These are phyloP conservation scores for Endotricha flammealis DNA, from an alignment of 2,888 invertebrate species.

Conservation along the genomic window DNA sequence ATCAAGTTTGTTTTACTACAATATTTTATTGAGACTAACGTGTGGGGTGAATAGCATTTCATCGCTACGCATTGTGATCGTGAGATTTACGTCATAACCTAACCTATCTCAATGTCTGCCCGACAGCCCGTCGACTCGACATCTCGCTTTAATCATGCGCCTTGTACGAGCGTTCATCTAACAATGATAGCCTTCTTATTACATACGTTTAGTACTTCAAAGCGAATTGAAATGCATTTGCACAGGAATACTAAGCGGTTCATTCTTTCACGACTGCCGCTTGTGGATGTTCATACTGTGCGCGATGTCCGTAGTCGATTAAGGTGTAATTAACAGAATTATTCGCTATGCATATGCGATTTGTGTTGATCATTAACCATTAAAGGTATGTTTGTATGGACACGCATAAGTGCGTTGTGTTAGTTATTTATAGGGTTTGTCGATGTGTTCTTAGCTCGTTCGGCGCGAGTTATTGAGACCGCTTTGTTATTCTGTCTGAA, in stretches of 20 bases:
- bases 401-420: slow-evolving; percentile 20
- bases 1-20: slow-evolving; percentile 42
- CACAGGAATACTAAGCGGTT: slow-evolving; percentile 53
- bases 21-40: slow-evolving; percentile 9
- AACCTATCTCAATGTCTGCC: slow-evolving; percentile 29
- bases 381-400: background rate
- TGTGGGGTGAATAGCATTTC: slow-evolving; percentile 23
- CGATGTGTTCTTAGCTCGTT: slow-evolving; percentile 53
- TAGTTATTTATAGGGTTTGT: slow-evolving; percentile 53
- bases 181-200: slow-evolving; percentile 26
- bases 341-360: slow-evolving; percentile 36
- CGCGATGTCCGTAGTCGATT: slow-evolving; percentile 41
- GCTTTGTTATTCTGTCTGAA: slow-evolving; percentile 68
- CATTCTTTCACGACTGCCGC: slow-evolving; percentile 54
- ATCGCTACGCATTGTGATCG: slow-evolving; percentile 8
- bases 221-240: slow-evolving; percentile 71
- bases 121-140: slow-evolving; percentile 30
- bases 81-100: slow-evolving; percentile 13
- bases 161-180: slow-evolving; percentile 31
- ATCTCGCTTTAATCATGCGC: slow-evolving; percentile 40
- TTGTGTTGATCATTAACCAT: slow-evolving; percentile 46
- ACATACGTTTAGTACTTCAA: slow-evolving; percentile 38
- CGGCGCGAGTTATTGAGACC: slow-evolving; percentile 65
- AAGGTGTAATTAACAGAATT: slow-evolving; percentile 64
- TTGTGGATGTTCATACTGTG: slow-evolving; percentile 31